Evolutionary conservation across 2,113 vertebrate species (phyloP).

Genomic region (Carassius gibelio): DNA sequence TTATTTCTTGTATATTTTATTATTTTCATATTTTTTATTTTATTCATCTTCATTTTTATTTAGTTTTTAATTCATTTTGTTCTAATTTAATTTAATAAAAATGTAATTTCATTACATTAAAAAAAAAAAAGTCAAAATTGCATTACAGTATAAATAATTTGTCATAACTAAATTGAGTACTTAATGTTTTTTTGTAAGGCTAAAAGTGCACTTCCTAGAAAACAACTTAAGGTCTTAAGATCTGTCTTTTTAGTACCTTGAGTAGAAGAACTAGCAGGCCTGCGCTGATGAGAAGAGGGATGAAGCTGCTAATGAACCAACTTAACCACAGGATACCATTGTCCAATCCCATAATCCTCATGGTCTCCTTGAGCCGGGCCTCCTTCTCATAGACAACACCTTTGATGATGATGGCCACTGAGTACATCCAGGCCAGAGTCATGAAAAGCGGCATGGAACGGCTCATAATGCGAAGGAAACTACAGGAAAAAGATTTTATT

Average conservation of each 20-base stretch:
- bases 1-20: too few species aligned
- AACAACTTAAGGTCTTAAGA: background rate
- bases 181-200: background rate
- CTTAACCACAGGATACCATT: constrained; percentile 94
- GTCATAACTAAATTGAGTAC: background rate
- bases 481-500: constrained; percentile 56
- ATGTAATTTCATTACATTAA: background rate
- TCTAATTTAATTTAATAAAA: too few species aligned
- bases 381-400: constrained; percentile 98
- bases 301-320: constrained; percentile 95
- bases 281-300: constrained; percentile 92
- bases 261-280: constrained; percentile 87
- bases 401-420: constrained; percentile 96
- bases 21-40: too few species aligned
- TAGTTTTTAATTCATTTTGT: too few species aligned
- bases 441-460: constrained; percentile 98
- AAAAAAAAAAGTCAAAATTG: background rate
- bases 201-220: background rate
- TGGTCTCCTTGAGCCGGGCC: constrained; percentile 94
- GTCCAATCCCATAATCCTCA: constrained; percentile 96
- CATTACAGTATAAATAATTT: background rate
- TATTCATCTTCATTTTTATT: too few species aligned
- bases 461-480: constrained; percentile 93
- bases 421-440: constrained; percentile 98
- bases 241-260: constrained; percentile 76